Percentiles rank a stretch among this genome's conserved stretches.
Conservation (phyloP, 2,113 vertebrate genomes). For the Ammospiza nelsoni region DNA sequence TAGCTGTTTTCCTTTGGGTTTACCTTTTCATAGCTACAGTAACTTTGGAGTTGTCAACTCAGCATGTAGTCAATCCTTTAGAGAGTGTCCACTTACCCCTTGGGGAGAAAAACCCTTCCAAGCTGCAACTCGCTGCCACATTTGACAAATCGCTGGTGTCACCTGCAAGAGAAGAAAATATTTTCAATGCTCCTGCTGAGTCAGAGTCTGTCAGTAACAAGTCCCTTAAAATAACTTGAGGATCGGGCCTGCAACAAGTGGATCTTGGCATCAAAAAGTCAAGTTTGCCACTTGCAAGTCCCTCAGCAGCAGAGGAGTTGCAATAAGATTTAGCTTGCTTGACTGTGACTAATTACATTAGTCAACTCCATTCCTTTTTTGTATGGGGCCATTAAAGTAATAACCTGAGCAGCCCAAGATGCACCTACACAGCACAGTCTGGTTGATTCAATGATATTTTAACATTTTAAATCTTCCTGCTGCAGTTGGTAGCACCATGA, state of each 20-base stretch:
- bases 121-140: not conserved
- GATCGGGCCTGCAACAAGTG: not conserved
- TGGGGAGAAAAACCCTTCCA: not conserved
- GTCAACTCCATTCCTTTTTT: not conserved
- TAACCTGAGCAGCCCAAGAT: not conserved
- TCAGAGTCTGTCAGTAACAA: not conserved
- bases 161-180: conserved; percentile 35
- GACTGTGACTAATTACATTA: conserved; percentile 27
- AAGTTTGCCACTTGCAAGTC: not conserved
- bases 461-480: not conserved
- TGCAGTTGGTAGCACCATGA: not conserved
- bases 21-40: conserved; percentile 59
- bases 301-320: not conserved
- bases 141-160: not conserved
- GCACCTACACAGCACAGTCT: not conserved
- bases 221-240: not conserved
- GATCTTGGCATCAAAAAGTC: not conserved
- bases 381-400: not conserved
- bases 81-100: conserved; percentile 49
- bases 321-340: not conserved
- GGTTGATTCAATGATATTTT: not conserved
- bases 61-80: conserved; percentile 54
- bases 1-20: conserved; percentile 63
- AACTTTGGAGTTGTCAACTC: conserved; percentile 50
- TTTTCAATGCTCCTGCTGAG: conserved; percentile 17